phyloP scores from a whole-genome alignment of 2,113 vertebrate genomes.

The Crotalus horridus region DNA sequence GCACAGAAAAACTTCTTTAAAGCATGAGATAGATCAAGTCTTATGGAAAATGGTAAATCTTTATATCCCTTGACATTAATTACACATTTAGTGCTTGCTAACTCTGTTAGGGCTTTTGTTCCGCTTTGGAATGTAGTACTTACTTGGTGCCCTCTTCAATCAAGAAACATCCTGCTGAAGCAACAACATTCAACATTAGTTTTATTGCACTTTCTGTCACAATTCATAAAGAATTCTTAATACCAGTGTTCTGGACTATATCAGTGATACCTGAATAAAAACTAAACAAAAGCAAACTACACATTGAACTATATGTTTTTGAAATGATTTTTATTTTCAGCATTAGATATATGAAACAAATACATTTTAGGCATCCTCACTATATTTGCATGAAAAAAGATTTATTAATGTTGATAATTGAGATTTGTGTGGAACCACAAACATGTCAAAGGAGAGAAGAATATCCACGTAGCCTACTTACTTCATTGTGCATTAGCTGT shows the following conservation, averaged over 20 bases:
- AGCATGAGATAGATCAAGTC: slow-evolving; percentile 31
- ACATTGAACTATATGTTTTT: slow-evolving; percentile 13
- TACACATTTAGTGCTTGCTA: slow-evolving; percentile 49
- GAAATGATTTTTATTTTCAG: neutral
- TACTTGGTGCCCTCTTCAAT: slow-evolving; percentile 31
- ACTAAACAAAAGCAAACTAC: neutral
- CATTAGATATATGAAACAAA: neutral
- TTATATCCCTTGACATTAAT: slow-evolving; percentile 51
- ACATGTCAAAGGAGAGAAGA: accelerated
- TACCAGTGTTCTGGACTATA: slow-evolving; percentile 11
- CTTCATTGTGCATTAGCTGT: neutral
- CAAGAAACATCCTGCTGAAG: slow-evolving; percentile 37
- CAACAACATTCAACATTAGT: slow-evolving; percentile 1
- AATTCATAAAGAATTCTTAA: slow-evolving; percentile 42
- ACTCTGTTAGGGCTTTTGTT: slow-evolving; percentile 38
- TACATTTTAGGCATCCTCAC: accelerated
- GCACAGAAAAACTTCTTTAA: neutral
- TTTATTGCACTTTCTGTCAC: slow-evolving; percentile 36
- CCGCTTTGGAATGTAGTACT: slow-evolving; percentile 28
- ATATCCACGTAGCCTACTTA: accelerated
- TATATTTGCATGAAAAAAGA: neutral
- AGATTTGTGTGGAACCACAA: neutral
- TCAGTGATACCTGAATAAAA: slow-evolving; percentile 1
- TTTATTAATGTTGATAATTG: neutral
- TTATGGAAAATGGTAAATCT: slow-evolving; percentile 58